phyloP scores from a whole-genome alignment of 2,797 vertebrate genomes.

The Sebastes hopkinsi region DNA sequence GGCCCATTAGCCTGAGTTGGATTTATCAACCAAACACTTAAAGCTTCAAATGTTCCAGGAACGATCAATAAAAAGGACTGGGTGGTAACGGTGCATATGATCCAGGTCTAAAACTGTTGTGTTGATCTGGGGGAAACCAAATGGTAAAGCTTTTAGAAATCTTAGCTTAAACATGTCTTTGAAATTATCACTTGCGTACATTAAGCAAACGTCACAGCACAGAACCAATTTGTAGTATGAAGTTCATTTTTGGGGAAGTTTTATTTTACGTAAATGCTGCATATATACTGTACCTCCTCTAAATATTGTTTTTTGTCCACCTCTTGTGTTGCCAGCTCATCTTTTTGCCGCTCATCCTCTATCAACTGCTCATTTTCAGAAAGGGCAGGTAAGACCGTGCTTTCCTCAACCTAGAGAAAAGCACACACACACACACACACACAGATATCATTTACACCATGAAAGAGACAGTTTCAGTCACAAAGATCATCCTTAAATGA shows the following conservation, averaged over 20 bases:
- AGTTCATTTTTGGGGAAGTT: neutral
- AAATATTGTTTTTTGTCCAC: conserved; percentile 7
- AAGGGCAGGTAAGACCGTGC: neutral
- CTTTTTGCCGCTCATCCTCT: conserved; percentile 15
- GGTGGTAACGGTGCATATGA: neutral
- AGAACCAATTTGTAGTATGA: neutral
- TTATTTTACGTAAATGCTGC: neutral
- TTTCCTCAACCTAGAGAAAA: conserved; percentile 52
- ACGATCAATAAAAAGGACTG: conserved; percentile 21
- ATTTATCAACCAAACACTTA: conserved; percentile 26
- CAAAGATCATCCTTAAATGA: neutral
- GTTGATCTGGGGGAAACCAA: neutral
- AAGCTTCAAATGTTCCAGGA: conserved; percentile 23
- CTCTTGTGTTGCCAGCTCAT: conserved; percentile 10
- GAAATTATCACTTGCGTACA: neutral
- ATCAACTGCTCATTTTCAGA: conserved; percentile 37
- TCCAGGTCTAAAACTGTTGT: neutral
- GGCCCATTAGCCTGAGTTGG: conserved; percentile 18
- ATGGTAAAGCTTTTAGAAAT: neutral
- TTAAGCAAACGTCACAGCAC: neutral
- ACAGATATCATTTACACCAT: neutral
- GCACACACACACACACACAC: neutral
- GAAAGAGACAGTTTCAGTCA: neutral
- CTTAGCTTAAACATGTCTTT: neutral
- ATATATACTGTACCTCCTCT: conserved; percentile 50